Evolutionary conservation across 35 echinoderm and acorn worm species (phyloP).

Genomic region (Heliocidaris tuberculata): DNA sequence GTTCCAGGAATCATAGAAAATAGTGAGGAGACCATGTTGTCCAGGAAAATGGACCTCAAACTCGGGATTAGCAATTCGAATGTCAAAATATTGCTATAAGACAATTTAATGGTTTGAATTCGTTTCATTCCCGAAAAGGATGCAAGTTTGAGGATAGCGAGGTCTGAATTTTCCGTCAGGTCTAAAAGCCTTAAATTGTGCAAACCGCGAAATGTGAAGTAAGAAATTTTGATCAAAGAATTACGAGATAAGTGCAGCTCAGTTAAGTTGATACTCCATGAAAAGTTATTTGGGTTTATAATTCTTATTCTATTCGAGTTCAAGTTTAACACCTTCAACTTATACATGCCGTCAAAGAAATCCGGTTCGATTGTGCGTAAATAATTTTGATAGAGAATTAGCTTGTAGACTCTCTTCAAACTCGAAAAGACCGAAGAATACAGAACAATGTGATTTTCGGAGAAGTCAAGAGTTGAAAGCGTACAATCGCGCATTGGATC

Average conservation of each 20-base stretch:
- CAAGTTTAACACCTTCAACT: background rate
- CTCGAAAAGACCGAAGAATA: background rate
- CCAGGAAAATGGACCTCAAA: background rate
- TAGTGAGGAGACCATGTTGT: background rate
- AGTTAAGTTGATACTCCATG: background rate
- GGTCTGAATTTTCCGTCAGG: background rate
- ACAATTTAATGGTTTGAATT: background rate
- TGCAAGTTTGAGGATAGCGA: background rate
- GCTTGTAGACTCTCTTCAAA: background rate
- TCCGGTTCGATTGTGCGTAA: background rate
- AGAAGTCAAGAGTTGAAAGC: background rate
- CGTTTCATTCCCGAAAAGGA: background rate
- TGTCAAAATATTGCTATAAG: background rate
- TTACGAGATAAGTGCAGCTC: background rate
- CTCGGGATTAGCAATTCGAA: background rate
- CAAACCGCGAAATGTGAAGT: background rate
- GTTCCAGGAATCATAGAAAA: background rate
- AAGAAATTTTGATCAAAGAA: background rate
- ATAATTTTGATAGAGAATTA: background rate
- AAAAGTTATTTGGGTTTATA: background rate
- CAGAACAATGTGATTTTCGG: background rate
- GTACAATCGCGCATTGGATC: background rate
- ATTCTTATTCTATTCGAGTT: background rate
- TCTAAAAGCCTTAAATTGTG: background rate
- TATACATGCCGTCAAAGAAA: background rate